Percentiles rank a stretch among this genome's conserved stretches.
Conservation (phyloP, 2,888 invertebrate genomes). For the Parelbella ahira region DNA sequence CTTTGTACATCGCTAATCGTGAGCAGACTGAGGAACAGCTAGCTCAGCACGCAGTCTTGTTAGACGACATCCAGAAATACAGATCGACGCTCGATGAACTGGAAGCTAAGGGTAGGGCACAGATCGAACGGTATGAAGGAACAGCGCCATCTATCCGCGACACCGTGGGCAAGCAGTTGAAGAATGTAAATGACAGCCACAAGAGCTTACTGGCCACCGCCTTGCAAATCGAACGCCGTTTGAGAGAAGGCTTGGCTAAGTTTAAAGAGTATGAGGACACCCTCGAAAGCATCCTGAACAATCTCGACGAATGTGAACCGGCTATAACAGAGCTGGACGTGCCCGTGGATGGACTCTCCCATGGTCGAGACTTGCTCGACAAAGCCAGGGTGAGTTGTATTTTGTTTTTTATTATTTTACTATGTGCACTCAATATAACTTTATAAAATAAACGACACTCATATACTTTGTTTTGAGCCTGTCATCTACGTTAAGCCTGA, state of each 20-base stretch:
- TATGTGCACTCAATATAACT: no score
- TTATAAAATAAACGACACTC: no score
- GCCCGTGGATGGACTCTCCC: slow-evolving; percentile 86
- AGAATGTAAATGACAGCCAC: slow-evolving; percentile 96
- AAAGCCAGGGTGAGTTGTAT: slow-evolving; percentile 86
- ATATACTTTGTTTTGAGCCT: no score
- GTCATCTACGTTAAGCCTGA: no score
- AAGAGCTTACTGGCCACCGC: slow-evolving; percentile 93
- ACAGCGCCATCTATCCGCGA: slow-evolving; percentile 87
- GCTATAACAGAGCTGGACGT: slow-evolving; percentile 88
- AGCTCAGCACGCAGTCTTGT: slow-evolving; percentile 89
- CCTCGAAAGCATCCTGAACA: slow-evolving; percentile 90
- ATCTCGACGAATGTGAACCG: slow-evolving; percentile 89
- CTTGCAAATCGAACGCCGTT: slow-evolving; percentile 92
- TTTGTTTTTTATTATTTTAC: no score
- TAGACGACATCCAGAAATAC: slow-evolving; percentile 91
- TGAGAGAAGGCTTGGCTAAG: slow-evolving; percentile 93
- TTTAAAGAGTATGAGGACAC: slow-evolving; percentile 97
- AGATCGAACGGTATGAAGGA: slow-evolving; percentile 89
- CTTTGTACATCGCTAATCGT: slow-evolving; percentile 93
- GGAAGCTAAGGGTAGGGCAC: slow-evolving; percentile 89
- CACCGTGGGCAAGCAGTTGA: slow-evolving; percentile 91
- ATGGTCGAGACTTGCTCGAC: slow-evolving; percentile 86
- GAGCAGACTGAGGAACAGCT: slow-evolving; percentile 95
- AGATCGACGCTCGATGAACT: slow-evolving; percentile 90